These are phyloP conservation scores for Tethya wilhelma DNA, from an alignment of 37 sponge, comb jelly and placozoan species.

Conservation along the genomic window DNA sequence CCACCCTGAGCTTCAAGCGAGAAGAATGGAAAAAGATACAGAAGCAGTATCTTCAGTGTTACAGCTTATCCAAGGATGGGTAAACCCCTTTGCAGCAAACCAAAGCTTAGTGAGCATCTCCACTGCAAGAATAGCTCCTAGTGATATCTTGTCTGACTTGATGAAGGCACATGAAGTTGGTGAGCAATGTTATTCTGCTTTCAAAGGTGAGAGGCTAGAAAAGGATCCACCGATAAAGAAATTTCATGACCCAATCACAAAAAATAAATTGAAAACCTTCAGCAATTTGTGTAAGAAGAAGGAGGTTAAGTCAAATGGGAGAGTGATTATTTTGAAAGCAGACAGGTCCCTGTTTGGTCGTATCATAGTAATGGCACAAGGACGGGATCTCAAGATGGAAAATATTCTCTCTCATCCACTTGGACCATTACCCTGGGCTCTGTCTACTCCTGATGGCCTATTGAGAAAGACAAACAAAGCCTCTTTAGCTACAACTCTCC, in stretches of 20 bases:
- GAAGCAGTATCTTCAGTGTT: constrained; percentile 4
- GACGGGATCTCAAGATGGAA: neutral
- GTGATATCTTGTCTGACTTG: constrained; percentile 8
- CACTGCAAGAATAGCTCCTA: constrained; percentile 8
- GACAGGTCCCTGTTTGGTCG: constrained; percentile 15
- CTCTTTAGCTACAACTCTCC: neutral
- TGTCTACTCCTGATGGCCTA: neutral
- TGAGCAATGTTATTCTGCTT: constrained; percentile 3
- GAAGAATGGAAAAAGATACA: neutral
- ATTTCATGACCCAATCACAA: constrained; percentile 2
- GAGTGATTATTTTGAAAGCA: constrained; percentile 8
- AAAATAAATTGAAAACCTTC: constrained; percentile 6
- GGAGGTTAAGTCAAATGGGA: neutral
- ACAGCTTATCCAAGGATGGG: neutral
- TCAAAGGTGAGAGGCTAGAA: constrained; percentile 12
- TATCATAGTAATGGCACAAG: constrained; percentile 19
- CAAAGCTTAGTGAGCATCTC: neutral
- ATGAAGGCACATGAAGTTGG: neutral
- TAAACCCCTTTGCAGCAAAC: neutral
- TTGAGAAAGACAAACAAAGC: constrained; percentile 3
- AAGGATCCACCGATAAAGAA: constrained; percentile 16
- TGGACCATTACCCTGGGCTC: constrained; percentile 28
- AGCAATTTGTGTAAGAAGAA: constrained; percentile 19
- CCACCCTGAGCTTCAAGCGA: neutral
- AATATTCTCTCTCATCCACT: constrained; percentile 19